Conservation (phyloP, 2,888 invertebrate species). For the Tetheella fluctuosa region DNA sequence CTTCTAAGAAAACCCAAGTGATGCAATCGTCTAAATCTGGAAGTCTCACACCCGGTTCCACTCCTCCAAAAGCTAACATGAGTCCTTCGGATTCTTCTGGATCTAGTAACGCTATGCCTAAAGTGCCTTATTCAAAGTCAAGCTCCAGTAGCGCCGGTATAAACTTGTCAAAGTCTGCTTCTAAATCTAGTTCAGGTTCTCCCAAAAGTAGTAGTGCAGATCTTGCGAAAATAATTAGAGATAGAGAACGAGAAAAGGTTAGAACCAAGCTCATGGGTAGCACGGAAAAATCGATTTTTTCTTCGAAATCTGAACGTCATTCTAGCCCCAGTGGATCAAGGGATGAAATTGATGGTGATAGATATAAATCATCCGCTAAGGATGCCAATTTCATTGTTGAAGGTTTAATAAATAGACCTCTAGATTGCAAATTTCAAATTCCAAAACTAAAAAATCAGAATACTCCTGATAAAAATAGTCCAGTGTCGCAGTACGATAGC, state of each 20-base stretch:
- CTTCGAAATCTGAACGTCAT: constrained; percentile 85
- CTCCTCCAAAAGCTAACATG: constrained; percentile 73
- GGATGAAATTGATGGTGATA: constrained; percentile 86
- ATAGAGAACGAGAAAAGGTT: constrained; percentile 85
- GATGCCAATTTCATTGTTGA: constrained; percentile 88
- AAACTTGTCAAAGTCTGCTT: constrained; percentile 74
- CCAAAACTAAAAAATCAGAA: constrained; percentile 87
- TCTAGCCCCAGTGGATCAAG: constrained; percentile 87
- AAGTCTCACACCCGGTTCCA: constrained; percentile 62
- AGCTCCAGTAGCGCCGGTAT: constrained; percentile 71
- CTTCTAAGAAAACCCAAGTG: constrained; percentile 91
- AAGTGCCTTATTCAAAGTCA: constrained; percentile 80
- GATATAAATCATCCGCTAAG: constrained; percentile 85
- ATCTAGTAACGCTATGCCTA: constrained; percentile 56
- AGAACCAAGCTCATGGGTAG: constrained; percentile 84
- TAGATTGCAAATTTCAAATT: constrained; percentile 94
- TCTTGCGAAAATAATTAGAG: constrained; percentile 81
- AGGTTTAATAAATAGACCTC: constrained; percentile 88
- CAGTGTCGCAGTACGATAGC: constrained; percentile 70
- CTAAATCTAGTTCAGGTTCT: constrained; percentile 83
- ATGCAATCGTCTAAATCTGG: constrained; percentile 81
- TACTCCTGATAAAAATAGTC: constrained; percentile 76
- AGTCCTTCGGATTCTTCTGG: constrained; percentile 70
- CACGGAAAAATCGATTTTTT: constrained; percentile 87
- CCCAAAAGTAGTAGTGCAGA: constrained; percentile 86